These are phyloP conservation scores for Numenius arquata DNA, from an alignment of 2,113 vertebrate species.

Conservation along the genomic window DNA sequence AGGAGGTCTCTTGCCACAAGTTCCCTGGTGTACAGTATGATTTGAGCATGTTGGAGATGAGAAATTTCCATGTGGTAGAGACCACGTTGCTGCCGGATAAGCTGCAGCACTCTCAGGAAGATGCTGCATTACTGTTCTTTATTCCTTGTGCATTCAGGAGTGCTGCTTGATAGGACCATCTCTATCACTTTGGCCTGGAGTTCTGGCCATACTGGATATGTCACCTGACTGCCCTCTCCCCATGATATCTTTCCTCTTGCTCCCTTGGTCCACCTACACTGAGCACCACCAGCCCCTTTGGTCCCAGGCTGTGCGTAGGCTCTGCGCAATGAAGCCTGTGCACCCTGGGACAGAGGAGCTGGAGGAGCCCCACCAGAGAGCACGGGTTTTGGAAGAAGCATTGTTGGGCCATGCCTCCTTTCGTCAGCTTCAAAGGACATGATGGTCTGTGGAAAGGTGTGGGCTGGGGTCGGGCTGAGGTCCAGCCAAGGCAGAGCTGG, in stretches of 20 bases:
- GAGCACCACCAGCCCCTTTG: neutral
- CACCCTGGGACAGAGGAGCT: neutral
- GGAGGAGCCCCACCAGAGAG: neutral
- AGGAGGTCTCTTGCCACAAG: neutral
- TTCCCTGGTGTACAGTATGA: neutral
- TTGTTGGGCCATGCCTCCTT: neutral
- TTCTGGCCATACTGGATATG: neutral
- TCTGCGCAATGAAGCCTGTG: neutral
- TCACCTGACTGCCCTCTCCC: neutral
- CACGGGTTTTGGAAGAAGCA: rapidly evolving
- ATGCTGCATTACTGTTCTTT: neutral
- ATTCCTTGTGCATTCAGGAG: too few relatives aligned
- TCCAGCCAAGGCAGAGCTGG: neutral
- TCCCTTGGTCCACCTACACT: neutral
- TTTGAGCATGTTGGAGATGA: neutral
- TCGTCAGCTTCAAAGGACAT: neutral
- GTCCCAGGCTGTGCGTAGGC: neutral
- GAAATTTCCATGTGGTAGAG: neutral
- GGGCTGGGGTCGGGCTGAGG: neutral
- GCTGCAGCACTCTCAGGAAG: neutral
- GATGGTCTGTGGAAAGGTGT: neutral
- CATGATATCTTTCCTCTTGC: neutral
- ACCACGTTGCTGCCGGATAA: neutral
- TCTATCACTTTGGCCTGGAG: neutral
- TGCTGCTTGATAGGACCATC: neutral